Percentiles rank a stretch among this genome's conserved stretches.
These are phyloP conservation scores for Nothoprocta pentlandii DNA, from an alignment of 2,113 vertebrate species.

Conservation along the genomic window DNA sequence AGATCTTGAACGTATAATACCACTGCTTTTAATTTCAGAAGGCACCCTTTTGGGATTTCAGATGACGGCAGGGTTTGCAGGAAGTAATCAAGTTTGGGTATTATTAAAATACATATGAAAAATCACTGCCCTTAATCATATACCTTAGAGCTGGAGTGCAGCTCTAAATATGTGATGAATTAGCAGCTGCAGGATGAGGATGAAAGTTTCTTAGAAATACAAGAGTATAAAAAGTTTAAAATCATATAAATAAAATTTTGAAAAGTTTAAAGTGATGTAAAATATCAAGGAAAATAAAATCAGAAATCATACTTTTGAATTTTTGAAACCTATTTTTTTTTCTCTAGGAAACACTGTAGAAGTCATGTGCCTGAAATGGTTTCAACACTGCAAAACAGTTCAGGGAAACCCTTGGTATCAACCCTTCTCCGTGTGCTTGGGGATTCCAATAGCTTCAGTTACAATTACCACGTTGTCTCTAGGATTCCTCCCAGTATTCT, in stretches of 20 bases:
- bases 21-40: background rate
- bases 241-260: background rate
- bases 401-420: background rate
- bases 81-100: background rate
- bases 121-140: background rate
- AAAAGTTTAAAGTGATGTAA: background rate
- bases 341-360: background rate
- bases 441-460: background rate
- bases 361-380: background rate
- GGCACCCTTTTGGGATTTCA: background rate
- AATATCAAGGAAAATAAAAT: background rate
- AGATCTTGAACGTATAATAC: background rate
- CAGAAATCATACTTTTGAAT: background rate
- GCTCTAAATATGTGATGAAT: slow-evolving; percentile 50
- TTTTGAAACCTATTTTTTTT: background rate
- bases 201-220: background rate
- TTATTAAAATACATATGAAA: background rate
- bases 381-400: background rate
- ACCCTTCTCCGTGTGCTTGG: background rate
- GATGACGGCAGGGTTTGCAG: background rate
- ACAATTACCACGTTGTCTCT: background rate
- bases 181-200: slow-evolving; percentile 41
- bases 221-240: background rate
- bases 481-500: background rate
- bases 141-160: slow-evolving; percentile 52